Percentiles rank a stretch among this genome's conserved stretches.
phyloP scores from a whole-genome alignment of 2,888 invertebrate species.

The Tineola bisselliella region DNA sequence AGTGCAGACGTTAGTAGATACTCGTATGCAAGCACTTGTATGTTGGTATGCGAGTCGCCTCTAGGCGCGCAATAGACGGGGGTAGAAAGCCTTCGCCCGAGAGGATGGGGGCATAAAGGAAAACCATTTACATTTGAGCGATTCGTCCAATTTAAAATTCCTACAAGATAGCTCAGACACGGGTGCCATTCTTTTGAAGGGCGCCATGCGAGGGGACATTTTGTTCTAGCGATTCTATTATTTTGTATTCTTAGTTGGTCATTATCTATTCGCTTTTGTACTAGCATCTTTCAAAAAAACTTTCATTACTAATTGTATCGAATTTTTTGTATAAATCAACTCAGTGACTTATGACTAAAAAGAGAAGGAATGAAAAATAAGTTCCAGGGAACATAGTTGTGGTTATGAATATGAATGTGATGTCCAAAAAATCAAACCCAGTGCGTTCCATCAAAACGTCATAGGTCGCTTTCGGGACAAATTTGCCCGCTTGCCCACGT shows the following conservation, averaged over 20 bases:
- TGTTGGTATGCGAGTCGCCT: conserved; percentile 66
- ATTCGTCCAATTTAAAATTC: conserved; percentile 71
- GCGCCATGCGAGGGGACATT: conserved; percentile 52
- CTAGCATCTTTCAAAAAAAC: too few species aligned
- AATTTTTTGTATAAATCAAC: too few species aligned
- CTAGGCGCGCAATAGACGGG: conserved; percentile 66
- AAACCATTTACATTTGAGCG: conserved; percentile 71
- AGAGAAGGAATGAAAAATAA: background rate
- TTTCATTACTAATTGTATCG: too few species aligned
- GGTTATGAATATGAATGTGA: background rate
- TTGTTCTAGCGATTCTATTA: conserved; percentile 3
- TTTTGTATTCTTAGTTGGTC: background rate
- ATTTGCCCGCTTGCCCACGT: conserved; percentile 67
- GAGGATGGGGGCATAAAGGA: conserved; percentile 68
- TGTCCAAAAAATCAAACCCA: conserved; percentile 23
- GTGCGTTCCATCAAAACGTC: conserved; percentile 67
- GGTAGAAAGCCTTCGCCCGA: conserved; percentile 47
- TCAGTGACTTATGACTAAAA: too few species aligned
- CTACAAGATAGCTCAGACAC: conserved; percentile 68
- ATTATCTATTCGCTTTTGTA: background rate
- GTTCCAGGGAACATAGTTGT: background rate
- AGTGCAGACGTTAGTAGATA: conserved; percentile 42
- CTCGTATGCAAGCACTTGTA: conserved; percentile 43
- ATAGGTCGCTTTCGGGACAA: conserved; percentile 66
- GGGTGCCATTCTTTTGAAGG: conserved; percentile 66